These are phyloP conservation scores for Limanda limanda DNA, from an alignment of 2,113 vertebrate genomes.

Conservation along the genomic window DNA sequence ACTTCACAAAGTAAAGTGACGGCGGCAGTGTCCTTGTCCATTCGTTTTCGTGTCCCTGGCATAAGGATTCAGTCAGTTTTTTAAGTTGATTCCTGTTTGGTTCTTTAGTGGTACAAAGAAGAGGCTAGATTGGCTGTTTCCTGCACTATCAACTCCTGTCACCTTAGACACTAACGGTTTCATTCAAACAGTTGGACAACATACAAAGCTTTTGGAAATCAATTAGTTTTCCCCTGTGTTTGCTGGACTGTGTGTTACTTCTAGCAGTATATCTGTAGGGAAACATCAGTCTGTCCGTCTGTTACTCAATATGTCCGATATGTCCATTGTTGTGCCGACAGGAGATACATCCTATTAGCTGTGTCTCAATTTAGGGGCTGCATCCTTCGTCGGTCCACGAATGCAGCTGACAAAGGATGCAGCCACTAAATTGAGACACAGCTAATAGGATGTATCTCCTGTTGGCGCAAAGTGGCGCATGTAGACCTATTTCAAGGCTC, in stretches of 20 bases:
- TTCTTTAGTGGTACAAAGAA: constrained; percentile 2
- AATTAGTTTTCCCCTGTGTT: constrained; percentile 16
- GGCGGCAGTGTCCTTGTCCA: constrained; percentile 46
- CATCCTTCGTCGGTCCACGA: too few relatives aligned
- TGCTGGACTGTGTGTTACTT: background rate
- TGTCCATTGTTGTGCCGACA: too few relatives aligned
- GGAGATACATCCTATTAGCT: too few relatives aligned
- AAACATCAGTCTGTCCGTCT: background rate
- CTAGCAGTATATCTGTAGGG: too few relatives aligned
- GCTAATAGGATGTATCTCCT: too few relatives aligned
- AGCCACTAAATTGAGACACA: too few relatives aligned
- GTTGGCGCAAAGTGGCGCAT: too few relatives aligned
- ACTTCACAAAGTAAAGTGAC: constrained; percentile 48
- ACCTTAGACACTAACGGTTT: background rate
- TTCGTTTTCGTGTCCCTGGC: constrained; percentile 31
- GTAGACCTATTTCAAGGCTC: too few relatives aligned
- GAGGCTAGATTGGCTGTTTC: constrained; percentile 9
- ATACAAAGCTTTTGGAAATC: constrained; percentile 18
- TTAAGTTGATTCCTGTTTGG: constrained; percentile 14
- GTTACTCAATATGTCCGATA: too few relatives aligned
- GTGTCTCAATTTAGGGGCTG: too few relatives aligned
- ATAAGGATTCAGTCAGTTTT: constrained; percentile 43
- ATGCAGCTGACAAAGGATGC: too few relatives aligned
- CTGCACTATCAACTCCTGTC: background rate
- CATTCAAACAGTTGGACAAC: background rate